Base-by-base conservation (phyloP, 2,113 vertebrate genomes). In the Aphyosemion australe region DNA sequence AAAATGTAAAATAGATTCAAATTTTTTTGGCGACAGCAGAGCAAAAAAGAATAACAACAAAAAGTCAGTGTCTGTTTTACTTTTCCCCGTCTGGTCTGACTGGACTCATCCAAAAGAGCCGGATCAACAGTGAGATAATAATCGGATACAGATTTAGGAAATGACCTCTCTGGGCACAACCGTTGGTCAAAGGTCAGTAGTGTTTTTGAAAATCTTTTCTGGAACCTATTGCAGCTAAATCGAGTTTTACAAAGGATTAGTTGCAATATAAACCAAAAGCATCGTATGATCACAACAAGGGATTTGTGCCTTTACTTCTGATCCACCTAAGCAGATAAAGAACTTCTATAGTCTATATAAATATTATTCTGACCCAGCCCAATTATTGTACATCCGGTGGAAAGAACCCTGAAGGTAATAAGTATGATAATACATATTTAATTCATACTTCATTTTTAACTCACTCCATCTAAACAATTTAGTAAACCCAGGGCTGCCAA, bases 181-280 rank as follows among this genome's bases (percentile, higher is more conserved):
- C 63, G 53, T 47, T 58, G 48, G 70, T 75, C 49, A 74, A 55
- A 73, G 14, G 39, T 12, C n/a, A 4, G 0, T 7, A 9, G n/a
- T 6, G 41, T 15, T 41, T 52, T 56, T 62, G 32, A 51, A 42
- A 64, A 43, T 7, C 1, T 63, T 48, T 66, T 54, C 63, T 62
- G 43, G 32, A 67, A 47, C 46, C 12, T 50, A 43, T 39, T 43
- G 42, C 12, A 18, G 52, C 71, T 66, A 69, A 80, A 80, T 70
- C 34, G 65, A 60, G 52, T 61, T 64, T 21, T 6, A 32, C 41
- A 50, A 50, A 52, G 73, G 73, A 80, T 85, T 85, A 69, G 45
- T 78, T 49, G 60, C 49, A 37, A 65, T 34, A 43, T 34, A 43
- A 59, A 70, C 58, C 66, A 56, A 77, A 67, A 61, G 50, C 61